Conservation (phyloP, 1,140 invertebrate species). For the Ganaspis sp. region DNA sequence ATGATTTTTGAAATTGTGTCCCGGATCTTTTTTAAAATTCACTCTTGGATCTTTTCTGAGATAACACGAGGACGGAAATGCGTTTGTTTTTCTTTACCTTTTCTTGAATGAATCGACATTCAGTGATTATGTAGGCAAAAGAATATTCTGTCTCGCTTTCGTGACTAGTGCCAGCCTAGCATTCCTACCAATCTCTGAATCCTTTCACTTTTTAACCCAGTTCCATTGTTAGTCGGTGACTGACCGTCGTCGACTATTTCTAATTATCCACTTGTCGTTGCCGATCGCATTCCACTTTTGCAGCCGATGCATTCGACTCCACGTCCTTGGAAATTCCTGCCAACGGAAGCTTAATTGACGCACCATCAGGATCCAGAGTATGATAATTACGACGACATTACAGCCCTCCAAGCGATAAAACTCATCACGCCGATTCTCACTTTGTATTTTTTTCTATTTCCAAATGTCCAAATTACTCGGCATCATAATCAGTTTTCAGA, state of each 20-base stretch:
- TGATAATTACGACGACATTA: background rate
- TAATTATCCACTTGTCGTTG: slow-evolving; percentile 44
- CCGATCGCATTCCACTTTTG: slow-evolving; percentile 33
- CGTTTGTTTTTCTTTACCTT: background rate
- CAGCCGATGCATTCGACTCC: slow-evolving; percentile 14
- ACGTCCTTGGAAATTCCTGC: slow-evolving; percentile 15
- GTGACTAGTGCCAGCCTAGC: background rate
- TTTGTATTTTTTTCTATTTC: background rate
- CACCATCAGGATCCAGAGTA: background rate
- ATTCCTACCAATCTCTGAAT: slow-evolving; percentile 27
- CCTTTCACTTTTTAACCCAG: slow-evolving; percentile 74
- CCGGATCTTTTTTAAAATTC: no score
- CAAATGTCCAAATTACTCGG: background rate
- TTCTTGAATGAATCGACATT: background rate
- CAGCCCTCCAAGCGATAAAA: background rate
- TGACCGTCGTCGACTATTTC: slow-evolving; percentile 47
- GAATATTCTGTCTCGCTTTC: background rate
- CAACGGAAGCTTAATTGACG: slow-evolving; percentile 6
- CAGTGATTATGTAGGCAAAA: background rate
- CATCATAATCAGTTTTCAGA: background rate
- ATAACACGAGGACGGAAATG: background rate
- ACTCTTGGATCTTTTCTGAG: no score
- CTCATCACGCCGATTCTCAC: background rate
- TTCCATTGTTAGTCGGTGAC: slow-evolving; percentile 60
- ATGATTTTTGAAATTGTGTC: no score